Evolutionary conservation across 2,888 invertebrate species (phyloP).

Genomic region (Ennomos fuscantarius): DNA sequence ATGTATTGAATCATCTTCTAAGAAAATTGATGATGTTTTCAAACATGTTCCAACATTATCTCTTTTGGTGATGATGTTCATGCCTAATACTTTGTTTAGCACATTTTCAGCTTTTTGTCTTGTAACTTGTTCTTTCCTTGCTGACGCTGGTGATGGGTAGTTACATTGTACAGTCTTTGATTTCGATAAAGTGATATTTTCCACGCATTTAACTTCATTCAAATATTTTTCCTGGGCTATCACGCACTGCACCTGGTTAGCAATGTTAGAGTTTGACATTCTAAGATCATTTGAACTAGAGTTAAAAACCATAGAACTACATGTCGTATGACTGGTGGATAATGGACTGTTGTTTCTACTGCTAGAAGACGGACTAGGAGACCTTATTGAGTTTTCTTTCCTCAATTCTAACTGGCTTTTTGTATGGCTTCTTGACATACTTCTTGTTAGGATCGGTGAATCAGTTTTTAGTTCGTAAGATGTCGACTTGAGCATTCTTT

Average conservation of each 20-base stretch:
- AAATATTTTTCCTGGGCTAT: conserved; percentile 83
- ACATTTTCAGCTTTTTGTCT: conserved; percentile 80
- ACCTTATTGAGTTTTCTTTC: conserved; percentile 72
- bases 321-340: conserved; percentile 81
- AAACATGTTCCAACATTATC: conserved; percentile 75
- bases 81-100: conserved; percentile 78
- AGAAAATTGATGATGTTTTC: conserved; percentile 76
- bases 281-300: conserved; percentile 80
- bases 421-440: conserved; percentile 62
- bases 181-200: conserved; percentile 78
- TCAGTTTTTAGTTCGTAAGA: conserved; percentile 79
- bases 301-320: conserved; percentile 83
- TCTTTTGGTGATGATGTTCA: conserved; percentile 76
- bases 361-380: conserved; percentile 78
- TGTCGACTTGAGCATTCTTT: conserved; percentile 79
- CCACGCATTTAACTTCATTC: conserved; percentile 80
- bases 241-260: conserved; percentile 80
- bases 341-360: conserved; percentile 79
- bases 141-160: conserved; percentile 69
- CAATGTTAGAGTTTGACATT: conserved; percentile 79
- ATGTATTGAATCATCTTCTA: conserved; percentile 74
- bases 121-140: conserved; percentile 75
- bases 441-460: conserved; percentile 70
- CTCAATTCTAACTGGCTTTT: conserved; percentile 76
- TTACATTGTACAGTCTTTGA: conserved; percentile 59